Conservation (phyloP, 2,797 vertebrate genomes). For the Sebastes cheni region DNA sequence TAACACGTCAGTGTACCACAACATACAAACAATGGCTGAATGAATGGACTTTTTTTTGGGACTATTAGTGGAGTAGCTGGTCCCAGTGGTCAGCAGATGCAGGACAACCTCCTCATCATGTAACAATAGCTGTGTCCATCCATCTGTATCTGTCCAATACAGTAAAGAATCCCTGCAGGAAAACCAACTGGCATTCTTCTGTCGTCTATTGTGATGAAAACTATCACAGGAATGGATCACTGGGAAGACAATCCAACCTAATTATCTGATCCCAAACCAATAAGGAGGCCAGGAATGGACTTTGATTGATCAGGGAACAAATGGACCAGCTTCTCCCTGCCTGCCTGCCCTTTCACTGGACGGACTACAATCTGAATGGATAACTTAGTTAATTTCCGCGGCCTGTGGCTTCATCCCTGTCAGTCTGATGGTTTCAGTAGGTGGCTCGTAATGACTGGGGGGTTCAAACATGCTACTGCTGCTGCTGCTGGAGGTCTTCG, state of each 20-base stretch:
- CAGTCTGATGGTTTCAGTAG: constrained; percentile 61
- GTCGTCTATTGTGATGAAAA: constrained; percentile 70
- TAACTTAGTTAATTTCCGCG: constrained; percentile 70
- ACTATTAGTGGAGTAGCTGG: constrained; percentile 46
- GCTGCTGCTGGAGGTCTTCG: constrained; percentile 55
- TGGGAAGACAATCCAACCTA: constrained; percentile 60
- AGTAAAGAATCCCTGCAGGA: constrained; percentile 71
- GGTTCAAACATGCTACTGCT: constrained; percentile 48
- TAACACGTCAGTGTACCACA: constrained; percentile 16
- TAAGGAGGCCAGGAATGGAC: constrained; percentile 45
- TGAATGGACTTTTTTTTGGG: constrained; percentile 41
- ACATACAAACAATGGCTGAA: constrained; percentile 24
- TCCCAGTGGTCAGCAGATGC: constrained; percentile 72
- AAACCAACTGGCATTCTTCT: constrained; percentile 72
- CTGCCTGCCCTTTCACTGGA: constrained; percentile 45
- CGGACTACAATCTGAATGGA: constrained; percentile 61
- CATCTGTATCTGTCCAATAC: constrained; percentile 74
- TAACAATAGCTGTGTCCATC: constrained; percentile 69
- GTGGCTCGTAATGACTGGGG: constrained; percentile 45
- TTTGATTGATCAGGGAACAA: constrained; percentile 76
- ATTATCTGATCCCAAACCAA: constrained; percentile 62
- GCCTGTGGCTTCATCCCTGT: constrained; percentile 59
- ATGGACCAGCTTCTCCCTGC: constrained; percentile 51
- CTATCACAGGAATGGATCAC: constrained; percentile 71
- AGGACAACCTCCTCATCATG: constrained; percentile 46